Conservation (phyloP, 2,113 vertebrate genomes). For the Prochilodus magdalenae region DNA sequence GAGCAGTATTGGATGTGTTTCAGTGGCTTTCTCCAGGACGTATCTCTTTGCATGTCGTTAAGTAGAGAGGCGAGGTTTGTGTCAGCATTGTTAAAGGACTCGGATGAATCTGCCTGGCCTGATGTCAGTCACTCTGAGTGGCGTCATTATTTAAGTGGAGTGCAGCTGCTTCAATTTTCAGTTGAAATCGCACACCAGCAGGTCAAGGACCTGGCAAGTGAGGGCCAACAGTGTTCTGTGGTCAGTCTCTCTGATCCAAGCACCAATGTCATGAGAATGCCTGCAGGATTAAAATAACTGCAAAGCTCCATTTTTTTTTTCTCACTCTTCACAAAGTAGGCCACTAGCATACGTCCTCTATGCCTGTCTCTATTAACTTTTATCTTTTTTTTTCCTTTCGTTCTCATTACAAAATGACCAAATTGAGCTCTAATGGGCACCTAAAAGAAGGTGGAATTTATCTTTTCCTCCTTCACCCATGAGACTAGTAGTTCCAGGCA, state of each 20-base stretch:
- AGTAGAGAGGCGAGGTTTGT: constrained; percentile 26
- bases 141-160: constrained; percentile 7
- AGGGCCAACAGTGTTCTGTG: constrained; percentile 48
- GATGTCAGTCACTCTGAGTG: constrained; percentile 21
- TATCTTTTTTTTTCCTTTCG: background rate
- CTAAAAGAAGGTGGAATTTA: constrained; percentile 17
- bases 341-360: constrained; percentile 56
- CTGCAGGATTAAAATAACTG: constrained; percentile 62
- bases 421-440: constrained; percentile 37
- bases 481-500: background rate
- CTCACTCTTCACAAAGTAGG: constrained; percentile 68
- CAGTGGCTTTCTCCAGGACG: background rate
- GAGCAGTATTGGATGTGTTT: background rate
- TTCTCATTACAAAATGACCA: constrained; percentile 45
- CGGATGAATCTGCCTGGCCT: constrained; percentile 13
- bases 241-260: constrained; percentile 13
- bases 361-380: constrained; percentile 22
- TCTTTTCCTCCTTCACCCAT: constrained; percentile 24
- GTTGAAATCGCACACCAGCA: constrained; percentile 2
- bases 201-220: background rate
- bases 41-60: constrained; percentile 27
- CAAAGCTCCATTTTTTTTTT: constrained; percentile 77
- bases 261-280: constrained; percentile 54
- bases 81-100: constrained; percentile 24
- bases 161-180: constrained; percentile 14